Evolutionary conservation across 2,797 vertebrate genomes (phyloP).

Genomic region (Melanotaenia boesemani): DNA sequence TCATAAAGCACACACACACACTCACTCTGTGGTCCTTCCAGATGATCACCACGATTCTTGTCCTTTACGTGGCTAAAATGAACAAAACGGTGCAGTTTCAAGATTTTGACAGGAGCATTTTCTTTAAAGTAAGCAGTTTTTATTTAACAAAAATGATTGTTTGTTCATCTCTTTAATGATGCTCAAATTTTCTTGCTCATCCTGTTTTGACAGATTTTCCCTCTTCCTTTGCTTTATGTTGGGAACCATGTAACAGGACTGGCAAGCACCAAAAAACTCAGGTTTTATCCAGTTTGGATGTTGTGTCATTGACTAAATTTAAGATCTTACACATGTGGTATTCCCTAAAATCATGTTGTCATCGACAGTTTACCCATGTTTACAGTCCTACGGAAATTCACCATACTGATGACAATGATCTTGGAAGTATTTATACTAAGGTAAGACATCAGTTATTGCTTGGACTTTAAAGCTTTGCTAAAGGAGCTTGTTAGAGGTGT

Average conservation of each 20-base stretch:
- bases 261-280: conserved; percentile 93
- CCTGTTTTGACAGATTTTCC: conserved; percentile 88
- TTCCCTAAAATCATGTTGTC: neutral
- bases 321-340: neutral
- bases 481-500: neutral
- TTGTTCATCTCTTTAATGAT: neutral
- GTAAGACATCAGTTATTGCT: conserved; percentile 69
- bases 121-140: conserved; percentile 83
- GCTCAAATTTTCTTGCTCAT: neutral
- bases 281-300: conserved; percentile 79
- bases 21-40: conserved; percentile 57
- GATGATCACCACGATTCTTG: conserved; percentile 90
- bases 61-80: conserved; percentile 90
- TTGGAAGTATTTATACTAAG: conserved; percentile 89
- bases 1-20: neutral
- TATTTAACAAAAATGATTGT: no score
- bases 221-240: conserved; percentile 91
- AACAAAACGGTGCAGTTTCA: conserved; percentile 88
- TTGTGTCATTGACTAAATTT: neutral
- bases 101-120: conserved; percentile 89
- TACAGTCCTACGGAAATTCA: conserved; percentile 94
- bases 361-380: conserved; percentile 94
- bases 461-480: no score
- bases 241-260: conserved; percentile 94
- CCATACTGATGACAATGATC: conserved; percentile 92